Conservation (phyloP, 2,113 vertebrate species). For the Centropus bengalensis region DNA sequence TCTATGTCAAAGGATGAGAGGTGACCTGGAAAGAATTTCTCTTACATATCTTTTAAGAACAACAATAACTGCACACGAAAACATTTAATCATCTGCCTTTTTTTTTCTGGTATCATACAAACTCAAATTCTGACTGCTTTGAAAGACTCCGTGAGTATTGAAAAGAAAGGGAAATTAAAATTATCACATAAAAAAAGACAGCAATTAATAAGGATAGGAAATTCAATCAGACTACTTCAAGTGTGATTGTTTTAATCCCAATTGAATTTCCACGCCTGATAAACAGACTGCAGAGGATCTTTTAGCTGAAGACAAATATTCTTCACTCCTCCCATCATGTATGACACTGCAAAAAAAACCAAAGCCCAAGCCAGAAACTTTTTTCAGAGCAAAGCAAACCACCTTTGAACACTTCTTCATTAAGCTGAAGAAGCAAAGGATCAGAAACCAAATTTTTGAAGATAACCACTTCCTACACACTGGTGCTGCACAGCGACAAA, state of each 20-base stretch:
- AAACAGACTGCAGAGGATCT: background rate
- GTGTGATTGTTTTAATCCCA: background rate
- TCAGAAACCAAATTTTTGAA: background rate
- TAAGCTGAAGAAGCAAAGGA: background rate
- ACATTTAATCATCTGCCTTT: background rate
- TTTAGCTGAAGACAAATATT: background rate
- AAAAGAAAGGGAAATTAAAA: constrained; percentile 1
- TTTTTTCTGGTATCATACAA: background rate
- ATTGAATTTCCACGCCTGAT: background rate
- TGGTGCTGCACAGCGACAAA: background rate
- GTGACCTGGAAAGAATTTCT: background rate
- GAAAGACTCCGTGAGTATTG: background rate
- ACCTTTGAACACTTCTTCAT: background rate
- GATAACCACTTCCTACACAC: background rate
- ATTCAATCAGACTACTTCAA: background rate
- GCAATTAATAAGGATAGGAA: background rate
- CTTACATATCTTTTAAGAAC: background rate
- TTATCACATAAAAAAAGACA: background rate
- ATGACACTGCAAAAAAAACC: background rate
- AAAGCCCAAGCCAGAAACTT: background rate
- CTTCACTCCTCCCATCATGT: background rate
- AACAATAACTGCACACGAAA: background rate
- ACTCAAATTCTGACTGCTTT: background rate
- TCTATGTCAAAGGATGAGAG: background rate
- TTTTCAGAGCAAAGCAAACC: background rate